Conservation (phyloP, 1,140 invertebrate species). For the Orius insidiosus region DNA sequence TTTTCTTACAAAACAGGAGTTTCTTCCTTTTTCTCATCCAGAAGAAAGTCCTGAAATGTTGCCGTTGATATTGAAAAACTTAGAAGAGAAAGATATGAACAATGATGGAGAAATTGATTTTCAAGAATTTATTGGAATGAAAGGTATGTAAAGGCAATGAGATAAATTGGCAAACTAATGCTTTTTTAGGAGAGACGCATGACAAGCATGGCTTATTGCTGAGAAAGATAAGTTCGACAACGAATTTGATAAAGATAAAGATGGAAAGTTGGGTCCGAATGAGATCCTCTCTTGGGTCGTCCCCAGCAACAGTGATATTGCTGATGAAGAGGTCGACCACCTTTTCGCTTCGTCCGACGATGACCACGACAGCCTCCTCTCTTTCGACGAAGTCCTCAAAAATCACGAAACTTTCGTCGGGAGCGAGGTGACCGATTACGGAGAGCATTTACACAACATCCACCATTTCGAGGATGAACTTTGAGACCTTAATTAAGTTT, state of each 20-base stretch:
- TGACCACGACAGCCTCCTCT: conserved; percentile 66
- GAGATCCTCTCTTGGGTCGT: conserved; percentile 84
- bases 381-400: conserved; percentile 69
- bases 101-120: conserved; percentile 68
- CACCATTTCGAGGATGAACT: conserved; percentile 69
- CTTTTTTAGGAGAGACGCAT: conserved; percentile 33
- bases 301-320: conserved; percentile 80
- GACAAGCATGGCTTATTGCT: conserved; percentile 63
- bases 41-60: conserved; percentile 86
- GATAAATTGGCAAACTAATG: conserved; percentile 4
- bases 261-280: conserved; percentile 57
- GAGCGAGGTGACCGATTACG: conserved; percentile 91
- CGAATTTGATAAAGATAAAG: conserved; percentile 68
- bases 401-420: conserved; percentile 89
- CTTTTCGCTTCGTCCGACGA: conserved; percentile 77
- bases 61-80: conserved; percentile 59
- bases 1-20: conserved; percentile 59
- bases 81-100: conserved; percentile 72
- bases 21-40: conserved; percentile 78
- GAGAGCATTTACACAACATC: conserved; percentile 67
- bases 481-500: too few species aligned
- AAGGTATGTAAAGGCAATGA: conserved; percentile 30
- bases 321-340: conserved; percentile 79
- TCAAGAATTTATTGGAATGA: conserved; percentile 64
- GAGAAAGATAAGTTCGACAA: conserved; percentile 85